These are phyloP conservation scores for Apodemus speciosus DNA, from an alignment of 2,113 vertebrate genomes.

Conservation along the genomic window DNA sequence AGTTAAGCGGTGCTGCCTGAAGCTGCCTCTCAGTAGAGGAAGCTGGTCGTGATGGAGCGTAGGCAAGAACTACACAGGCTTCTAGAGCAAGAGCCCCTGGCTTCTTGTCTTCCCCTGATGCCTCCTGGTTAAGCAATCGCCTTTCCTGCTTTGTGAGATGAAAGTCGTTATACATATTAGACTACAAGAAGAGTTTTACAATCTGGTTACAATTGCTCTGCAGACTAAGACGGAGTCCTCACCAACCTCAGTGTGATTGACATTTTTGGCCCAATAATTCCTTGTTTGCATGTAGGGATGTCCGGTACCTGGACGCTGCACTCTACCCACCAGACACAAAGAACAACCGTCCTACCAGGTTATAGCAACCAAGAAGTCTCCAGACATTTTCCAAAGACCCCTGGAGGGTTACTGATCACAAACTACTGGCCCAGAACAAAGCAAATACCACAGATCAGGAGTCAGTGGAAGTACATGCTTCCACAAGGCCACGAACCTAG, in stretches of 20 bases:
- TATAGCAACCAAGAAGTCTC: background rate
- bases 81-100: background rate
- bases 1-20: slow-evolving; percentile 2
- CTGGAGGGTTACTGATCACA: background rate
- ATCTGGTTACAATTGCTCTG: background rate
- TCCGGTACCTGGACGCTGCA: background rate
- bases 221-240: background rate
- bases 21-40: background rate
- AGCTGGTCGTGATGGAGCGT: background rate
- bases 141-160: background rate
- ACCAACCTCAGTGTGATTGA: background rate
- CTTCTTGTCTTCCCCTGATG: background rate
- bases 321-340: background rate
- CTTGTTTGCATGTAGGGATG: background rate
- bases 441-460: background rate
- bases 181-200: background rate
- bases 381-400: background rate
- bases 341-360: background rate
- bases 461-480: background rate
- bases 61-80: background rate
- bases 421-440: background rate
- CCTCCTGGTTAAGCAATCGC: background rate
- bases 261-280: background rate
- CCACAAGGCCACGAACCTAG: background rate
- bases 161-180: background rate